Evolutionary conservation across 2,797 vertebrate genomes (phyloP), one percentile per base, ranked within the genome.

Genomic region (Sebastes dallii): DNA sequence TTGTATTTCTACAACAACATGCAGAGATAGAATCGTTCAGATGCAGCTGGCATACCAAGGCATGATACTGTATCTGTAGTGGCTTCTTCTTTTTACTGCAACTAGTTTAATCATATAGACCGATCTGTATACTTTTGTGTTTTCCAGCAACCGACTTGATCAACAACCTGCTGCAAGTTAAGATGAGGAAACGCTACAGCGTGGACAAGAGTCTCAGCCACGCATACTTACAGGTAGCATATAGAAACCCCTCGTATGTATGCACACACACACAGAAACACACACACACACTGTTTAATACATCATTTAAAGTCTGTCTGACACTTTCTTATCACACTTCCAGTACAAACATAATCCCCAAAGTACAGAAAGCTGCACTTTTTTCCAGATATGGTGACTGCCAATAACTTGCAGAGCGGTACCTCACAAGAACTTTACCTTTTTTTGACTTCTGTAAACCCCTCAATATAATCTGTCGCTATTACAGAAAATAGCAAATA

Each of bases 151-250:
- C 94, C 3, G 96, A 98, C 86, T 94, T 98, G 90, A 98, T 98
- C 93, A 98, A 97, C 94, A 98, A 98, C 92, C 91, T 98, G 82
- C 96, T 98, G 27, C 97, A 98, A 91, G 97, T 98, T 72, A 98
- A 97, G 93, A 97, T 98, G 96, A 96, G 97, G 91, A 98, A 97
- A 91, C 96, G 97, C 78, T 98, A 96, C 93, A 98, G 97, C 1
- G 97, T 98, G 42, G 97, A 97, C 93, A 98, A 98, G 90, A 97
- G 97, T 82, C 95, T 98, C 72, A 98, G 97, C 84, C 97, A 98
- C 50, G 55, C 93, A 1, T 98, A 97, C 91, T 88, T 98, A 86
- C 97, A 98, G 97, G 97, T 97, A 95, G 36, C 34, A 16, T 9
- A 61, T 46, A 61, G 0, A 14, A 39, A 52, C 62, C 24, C 22